Base-by-base conservation (phyloP, 2,888 invertebrate species). In the Piscicola geometra region DNA sequence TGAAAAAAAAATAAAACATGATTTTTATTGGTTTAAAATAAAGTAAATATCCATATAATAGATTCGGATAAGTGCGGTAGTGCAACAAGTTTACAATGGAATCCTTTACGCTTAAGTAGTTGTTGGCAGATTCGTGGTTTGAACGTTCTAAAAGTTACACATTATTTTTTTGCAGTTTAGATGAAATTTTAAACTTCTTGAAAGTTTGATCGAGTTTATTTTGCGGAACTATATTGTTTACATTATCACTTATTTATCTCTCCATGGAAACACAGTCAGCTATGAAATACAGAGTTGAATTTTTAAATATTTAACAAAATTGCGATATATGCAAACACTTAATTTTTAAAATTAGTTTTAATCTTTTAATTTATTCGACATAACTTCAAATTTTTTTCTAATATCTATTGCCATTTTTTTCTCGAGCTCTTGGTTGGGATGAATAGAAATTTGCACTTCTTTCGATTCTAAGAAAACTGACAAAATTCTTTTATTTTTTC, bases 171-270 rank as follows among this genome's bases (percentile, higher is more conserved):
- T 21, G n/a, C 9, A 15, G 21, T 56, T 25, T 56, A 3, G 3
- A 25, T 3, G 60, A 15, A 21, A 56, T 56, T 56, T 56, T 56
- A 15, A 56, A 56, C n/a, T 56, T 56, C 15, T 56, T 56, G 21
- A 9, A 18, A 18, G 60, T 56, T 56, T 56, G 60, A 21, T 56
- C 60, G n/a, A 56, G 25, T 56, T 56, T 25, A 56, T 56, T 56
- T 56, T 56, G n/a, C 60, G 5, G 60, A 56, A 56, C 3, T 56
- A 56, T 56, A 56, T 56, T 56, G 60, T 56, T 56, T 56, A 56
- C 60, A 56, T 56, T 18, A 56, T 56, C 5, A 56, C n/a, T 56
- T 56, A 56, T 56, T 56, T 56, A 56, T 56, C 60, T 56, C 60
- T 56, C 60, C 60, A 56, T 56, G 25, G 60, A 25, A 56, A 56